phyloP scores from a whole-genome alignment of 1,140 invertebrate genomes.

The Ceratina japonica region DNA sequence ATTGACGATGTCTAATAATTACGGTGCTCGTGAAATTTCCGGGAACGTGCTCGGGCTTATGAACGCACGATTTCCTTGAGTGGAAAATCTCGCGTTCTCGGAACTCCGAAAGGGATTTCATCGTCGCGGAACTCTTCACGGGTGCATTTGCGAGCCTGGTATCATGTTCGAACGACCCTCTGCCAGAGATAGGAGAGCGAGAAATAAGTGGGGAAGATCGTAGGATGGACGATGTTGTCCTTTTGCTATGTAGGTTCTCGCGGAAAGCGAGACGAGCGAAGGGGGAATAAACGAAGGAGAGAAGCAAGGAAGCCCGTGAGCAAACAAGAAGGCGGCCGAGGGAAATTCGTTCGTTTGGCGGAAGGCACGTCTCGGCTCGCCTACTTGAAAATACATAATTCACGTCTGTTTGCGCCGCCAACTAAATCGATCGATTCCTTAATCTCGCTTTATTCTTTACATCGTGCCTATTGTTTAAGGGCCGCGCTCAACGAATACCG shows the following conservation, averaged over 20 bases:
- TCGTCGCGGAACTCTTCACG: constrained; percentile 21
- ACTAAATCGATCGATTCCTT: constrained; percentile 41
- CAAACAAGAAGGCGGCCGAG: constrained; percentile 20
- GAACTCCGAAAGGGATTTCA: constrained; percentile 39
- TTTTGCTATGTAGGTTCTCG: background rate
- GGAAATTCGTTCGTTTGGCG: constrained; percentile 41
- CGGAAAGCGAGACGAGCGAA: background rate
- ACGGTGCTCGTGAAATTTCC: no score
- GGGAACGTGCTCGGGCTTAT: no score
- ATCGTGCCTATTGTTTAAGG: constrained; percentile 2
- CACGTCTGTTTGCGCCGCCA: constrained; percentile 11
- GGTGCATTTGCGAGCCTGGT: constrained; percentile 29
- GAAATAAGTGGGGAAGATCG: no score
- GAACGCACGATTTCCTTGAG: no score
- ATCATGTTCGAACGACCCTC: constrained; percentile 12
- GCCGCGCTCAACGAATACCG: background rate
- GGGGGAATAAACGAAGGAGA: background rate
- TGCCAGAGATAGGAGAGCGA: background rate
- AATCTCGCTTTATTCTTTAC: constrained; percentile 33
- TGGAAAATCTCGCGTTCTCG: background rate
- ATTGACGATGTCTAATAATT: no score
- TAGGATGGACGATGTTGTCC: constrained; percentile 11
- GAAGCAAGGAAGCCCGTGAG: background rate
- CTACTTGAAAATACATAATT: constrained; percentile 49
- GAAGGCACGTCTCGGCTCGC: constrained; percentile 29